A percentile compares a stretch with the other conserved stretches of the same genome.
Evolutionary conservation across 2,797 vertebrate genomes (phyloP).

Genomic region (Miichthys miiuy): DNA sequence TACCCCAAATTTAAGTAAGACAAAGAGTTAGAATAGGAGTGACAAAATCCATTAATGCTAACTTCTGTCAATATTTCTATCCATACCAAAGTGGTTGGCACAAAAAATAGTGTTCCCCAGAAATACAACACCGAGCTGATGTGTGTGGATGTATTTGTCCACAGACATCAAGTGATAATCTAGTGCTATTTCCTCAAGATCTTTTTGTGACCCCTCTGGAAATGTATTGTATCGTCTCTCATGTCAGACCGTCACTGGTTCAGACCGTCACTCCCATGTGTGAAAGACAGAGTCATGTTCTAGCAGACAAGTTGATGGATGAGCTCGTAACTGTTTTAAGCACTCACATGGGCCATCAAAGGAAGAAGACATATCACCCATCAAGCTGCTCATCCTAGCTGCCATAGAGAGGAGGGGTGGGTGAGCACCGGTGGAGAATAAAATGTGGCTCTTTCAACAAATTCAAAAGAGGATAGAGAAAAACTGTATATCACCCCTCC

Average conservation of each 20-base stretch:
- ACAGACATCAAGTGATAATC: constrained; percentile 10
- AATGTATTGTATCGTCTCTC: constrained; percentile 7
- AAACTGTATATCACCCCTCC: constrained; percentile 56
- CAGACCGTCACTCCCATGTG: constrained; percentile 34
- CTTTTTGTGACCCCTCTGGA: constrained; percentile 40
- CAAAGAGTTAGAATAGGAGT: not conserved
- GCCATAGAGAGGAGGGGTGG: constrained; percentile 8
- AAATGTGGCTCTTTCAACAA: constrained; percentile 61
- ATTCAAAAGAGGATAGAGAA: constrained; percentile 51
- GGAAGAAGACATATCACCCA: constrained; percentile 70
- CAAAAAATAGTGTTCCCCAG: not conserved
- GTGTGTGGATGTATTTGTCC: not conserved
- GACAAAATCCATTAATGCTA: not conserved
- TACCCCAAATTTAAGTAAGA: not conserved
- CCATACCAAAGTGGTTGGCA: not conserved
- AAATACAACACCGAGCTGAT: not conserved
- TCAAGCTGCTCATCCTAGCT: constrained; percentile 54
- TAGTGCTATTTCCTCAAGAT: constrained; percentile 1
- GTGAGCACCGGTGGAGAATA: constrained; percentile 40
- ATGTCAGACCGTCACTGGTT: constrained; percentile 27
- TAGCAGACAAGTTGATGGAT: constrained; percentile 70
- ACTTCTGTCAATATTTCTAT: not conserved
- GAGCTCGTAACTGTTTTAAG: constrained; percentile 73
- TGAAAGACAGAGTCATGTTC: constrained; percentile 41
- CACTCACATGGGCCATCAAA: constrained; percentile 56